A percentile compares a stretch with the other conserved stretches of the same genome.
phyloP scores from a whole-genome alignment of 2,888 invertebrate species.

The Sepioteuthis lessoniana region DNA sequence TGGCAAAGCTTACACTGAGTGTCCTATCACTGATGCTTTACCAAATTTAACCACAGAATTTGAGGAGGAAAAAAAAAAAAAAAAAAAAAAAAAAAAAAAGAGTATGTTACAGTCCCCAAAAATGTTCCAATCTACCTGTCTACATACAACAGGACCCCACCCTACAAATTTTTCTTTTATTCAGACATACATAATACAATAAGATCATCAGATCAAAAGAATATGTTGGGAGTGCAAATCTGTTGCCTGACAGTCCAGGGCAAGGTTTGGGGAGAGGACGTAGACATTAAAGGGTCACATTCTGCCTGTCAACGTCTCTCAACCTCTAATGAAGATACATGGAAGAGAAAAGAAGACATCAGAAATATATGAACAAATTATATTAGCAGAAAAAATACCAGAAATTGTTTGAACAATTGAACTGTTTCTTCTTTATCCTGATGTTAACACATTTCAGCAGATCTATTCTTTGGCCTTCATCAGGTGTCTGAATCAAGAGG shows the following conservation, averaged over 20 bases:
- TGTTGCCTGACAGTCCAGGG: background rate
- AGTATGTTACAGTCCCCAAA: background rate
- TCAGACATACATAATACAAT: background rate
- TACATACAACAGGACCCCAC: background rate
- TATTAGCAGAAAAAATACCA: too few relatives aligned
- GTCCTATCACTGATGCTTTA: too few relatives aligned
- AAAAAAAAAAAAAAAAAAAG: too few relatives aligned
- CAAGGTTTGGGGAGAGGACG: background rate
- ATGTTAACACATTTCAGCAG: too few relatives aligned
- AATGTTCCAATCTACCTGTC: background rate
- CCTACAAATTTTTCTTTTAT: background rate
- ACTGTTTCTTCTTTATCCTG: too few relatives aligned
- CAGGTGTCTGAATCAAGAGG: too few relatives aligned
- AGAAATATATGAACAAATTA: too few relatives aligned
- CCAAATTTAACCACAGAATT: background rate
- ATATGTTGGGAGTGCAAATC: background rate
- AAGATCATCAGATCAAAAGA: conserved; percentile 17
- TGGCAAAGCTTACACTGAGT: too few relatives aligned
- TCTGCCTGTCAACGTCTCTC: background rate
- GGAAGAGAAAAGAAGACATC: too few relatives aligned
- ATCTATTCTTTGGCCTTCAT: too few relatives aligned
- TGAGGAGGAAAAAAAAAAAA: too few relatives aligned
- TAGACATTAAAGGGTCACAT: background rate
- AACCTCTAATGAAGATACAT: background rate
- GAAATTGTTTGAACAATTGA: too few relatives aligned